Evolutionary conservation across 2,797 vertebrate genomes (phyloP), one percentile per base, ranked within the genome.

Genomic region (Labroides dimidiatus): DNA sequence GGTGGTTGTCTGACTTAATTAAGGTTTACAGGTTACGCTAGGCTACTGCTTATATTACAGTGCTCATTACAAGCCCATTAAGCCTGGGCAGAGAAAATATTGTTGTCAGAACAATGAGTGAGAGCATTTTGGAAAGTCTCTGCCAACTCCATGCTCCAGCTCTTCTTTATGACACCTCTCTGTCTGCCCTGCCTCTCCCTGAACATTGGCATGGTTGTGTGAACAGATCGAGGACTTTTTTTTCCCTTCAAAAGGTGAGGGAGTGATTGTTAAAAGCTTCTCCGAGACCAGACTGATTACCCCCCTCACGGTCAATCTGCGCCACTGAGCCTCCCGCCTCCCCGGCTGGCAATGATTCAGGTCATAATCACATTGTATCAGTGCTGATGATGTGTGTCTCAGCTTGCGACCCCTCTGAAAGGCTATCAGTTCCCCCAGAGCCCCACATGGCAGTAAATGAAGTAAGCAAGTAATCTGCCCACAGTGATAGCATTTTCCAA

Each of bases 61-160:
- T 57, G 60, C 87, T 92, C 90, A 92, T 94, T 93, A 93, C 87
- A 87, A 87, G 92, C 83, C 86, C 85, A 92, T 92, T 93, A 93
- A 81, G 72, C 67, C 49, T 30, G 80, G 88, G 87, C 87, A 91
- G 82, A 74, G 76, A 84, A 93, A 91, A 87, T 92, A 90, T 91
- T 93, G 90, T 90, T 92, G 87, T 90, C 84, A 86, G 91, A 88
- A 91, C 84, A 83, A 82, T 84, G 85, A 92, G 56, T 82, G 81
- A 87, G 82, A 91, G 81, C 75, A 58, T 78, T 84, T 81, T 69
- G 64, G 72, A 72, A 75, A 80, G 74, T 80, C 69, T 15, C 50
- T 84, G 80, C 75, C 77, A 85, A 72, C 47, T 79, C 71, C 43
- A 45, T 56, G 64, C 79, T 76, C 75, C 57, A 72, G 58, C 68